A percentile compares a stretch with the other conserved stretches of the same genome.
Conservation (phyloP, 92 coral and sea anemone species). For the Porites divaricata region DNA sequence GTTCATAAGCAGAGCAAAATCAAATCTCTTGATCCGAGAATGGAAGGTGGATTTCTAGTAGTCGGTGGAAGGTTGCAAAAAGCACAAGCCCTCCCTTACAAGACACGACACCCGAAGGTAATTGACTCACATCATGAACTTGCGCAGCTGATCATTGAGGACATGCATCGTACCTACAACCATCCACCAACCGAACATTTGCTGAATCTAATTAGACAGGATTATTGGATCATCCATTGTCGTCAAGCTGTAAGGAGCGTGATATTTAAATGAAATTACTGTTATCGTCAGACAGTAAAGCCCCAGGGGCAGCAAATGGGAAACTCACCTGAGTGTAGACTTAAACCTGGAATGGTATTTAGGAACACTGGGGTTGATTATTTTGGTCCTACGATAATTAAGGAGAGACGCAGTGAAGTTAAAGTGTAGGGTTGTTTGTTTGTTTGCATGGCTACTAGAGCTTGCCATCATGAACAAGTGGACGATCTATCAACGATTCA, state of each 20-base stretch:
- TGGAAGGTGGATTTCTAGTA: constrained; percentile 28
- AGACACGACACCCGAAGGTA: neutral
- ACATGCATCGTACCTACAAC: constrained; percentile 39
- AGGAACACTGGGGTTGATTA: constrained; percentile 42
- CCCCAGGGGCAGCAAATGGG: constrained; percentile 37
- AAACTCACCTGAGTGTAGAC: neutral
- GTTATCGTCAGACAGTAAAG: neutral
- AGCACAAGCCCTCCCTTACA: constrained; percentile 26
- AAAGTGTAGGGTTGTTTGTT: constrained; percentile 29
- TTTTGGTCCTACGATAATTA: constrained; percentile 36
- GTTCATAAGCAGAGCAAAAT: constrained; percentile 21
- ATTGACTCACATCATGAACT: constrained; percentile 32
- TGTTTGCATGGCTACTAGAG: neutral
- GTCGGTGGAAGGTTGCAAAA: constrained; percentile 26
- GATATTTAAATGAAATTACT: neutral
- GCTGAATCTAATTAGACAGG: neutral
- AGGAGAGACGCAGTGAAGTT: constrained; percentile 13
- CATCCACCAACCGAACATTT: constrained; percentile 40
- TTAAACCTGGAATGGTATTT: constrained; percentile 18
- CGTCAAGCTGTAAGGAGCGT: neutral
- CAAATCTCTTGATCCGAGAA: constrained; percentile 24
- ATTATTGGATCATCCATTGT: constrained; percentile 16
- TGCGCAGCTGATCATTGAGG: constrained; percentile 29
- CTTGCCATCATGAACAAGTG: neutral
- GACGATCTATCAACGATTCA: neutral